Evolutionary conservation across 1,140 invertebrate genomes (phyloP), one percentile per base, ranked within the genome.

Genomic region (Battus philenor): DNA sequence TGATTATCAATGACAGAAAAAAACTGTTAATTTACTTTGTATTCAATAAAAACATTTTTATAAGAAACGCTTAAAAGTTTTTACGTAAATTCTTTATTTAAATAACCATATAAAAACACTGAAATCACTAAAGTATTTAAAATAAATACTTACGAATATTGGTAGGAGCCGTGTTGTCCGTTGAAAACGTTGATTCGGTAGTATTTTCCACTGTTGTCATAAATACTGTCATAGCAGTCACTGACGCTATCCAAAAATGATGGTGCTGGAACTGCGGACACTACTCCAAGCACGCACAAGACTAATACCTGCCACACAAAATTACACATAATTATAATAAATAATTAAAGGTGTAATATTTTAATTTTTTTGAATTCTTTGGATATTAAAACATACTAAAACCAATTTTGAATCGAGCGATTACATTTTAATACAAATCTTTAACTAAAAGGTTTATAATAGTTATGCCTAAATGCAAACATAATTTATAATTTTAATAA

Each of bases 111-210:
- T 16, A 1, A 8, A 32, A 15, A 3, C n/a, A 33, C 2, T 5
- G 27, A 34, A 9, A 9, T 20, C 2, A 11, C 8, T 22, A 3
- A 4, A 7, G 7, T 22, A 22, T 22, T n/a, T n/a, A n/a, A n/a
- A 22, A 22, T 3, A 4, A 22, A 22, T 22, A 36, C 33, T 36
- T 22, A 36, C 33, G 13, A 16, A 36, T 20, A 36, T 20, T 10
- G 18, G 10, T 36, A 36, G 22, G 16, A 16, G 11, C 18, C 18
- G n/a, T 4, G 17, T 2, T 6, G 3, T 17, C 6, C 11, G 9
- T n/a, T 36, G 15, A 18, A 18, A 3, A 18, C 11, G 17, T 20
- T 9, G 4, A 10, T 10, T 2, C 9, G 9, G 1, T 1, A 6
- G n/a, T 6, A 17, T 2, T 11, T 20, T 2, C 3, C 7, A 22